These are phyloP conservation scores for Tipula confusa DNA, from an alignment of 2,888 invertebrate genomes.

Conservation along the genomic window DNA sequence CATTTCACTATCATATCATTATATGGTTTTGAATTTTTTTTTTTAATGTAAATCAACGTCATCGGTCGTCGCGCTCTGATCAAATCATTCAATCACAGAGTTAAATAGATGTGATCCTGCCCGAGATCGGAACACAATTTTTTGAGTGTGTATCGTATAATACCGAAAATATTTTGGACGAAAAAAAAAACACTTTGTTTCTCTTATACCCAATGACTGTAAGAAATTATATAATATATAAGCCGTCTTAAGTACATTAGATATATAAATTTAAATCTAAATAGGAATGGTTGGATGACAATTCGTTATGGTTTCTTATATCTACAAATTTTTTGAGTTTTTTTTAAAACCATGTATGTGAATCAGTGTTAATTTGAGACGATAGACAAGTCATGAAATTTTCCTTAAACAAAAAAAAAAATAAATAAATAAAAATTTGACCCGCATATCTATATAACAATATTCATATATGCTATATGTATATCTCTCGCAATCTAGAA, in stretches of 20 bases:
- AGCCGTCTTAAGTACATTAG: background rate
- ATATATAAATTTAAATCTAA: background rate
- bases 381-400: background rate
- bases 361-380: slow-evolving; percentile 20
- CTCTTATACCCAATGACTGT: background rate
- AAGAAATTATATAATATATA: background rate
- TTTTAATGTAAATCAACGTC: background rate
- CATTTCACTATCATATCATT: background rate
- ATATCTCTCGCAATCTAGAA: background rate
- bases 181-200: no score
- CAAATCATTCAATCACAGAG: background rate
- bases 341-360: background rate
- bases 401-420: no score
- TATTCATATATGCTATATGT: background rate
- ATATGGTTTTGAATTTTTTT: background rate
- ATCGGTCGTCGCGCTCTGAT: background rate
- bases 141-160: background rate
- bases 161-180: background rate
- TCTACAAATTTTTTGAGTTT: background rate
- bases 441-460: background rate
- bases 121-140: background rate
- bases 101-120: background rate
- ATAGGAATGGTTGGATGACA: background rate
- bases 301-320: background rate
- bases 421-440: no score